Base-by-base conservation (phyloP, 2,888 invertebrate genomes). In the Lapara coniferarum region DNA sequence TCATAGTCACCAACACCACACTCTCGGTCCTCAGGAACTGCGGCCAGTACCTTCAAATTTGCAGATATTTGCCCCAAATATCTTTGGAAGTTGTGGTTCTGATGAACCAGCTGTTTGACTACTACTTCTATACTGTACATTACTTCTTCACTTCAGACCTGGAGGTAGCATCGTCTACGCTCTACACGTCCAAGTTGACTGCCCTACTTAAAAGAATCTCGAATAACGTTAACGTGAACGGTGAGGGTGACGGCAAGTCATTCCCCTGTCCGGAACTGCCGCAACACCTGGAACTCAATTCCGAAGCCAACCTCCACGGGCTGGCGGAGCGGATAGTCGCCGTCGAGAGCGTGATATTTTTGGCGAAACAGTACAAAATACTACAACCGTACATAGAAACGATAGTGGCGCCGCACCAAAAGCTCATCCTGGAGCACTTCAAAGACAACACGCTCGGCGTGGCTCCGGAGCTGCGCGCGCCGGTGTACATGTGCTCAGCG, bases 31-130 rank as follows among this genome's bases (percentile, higher is more conserved):
- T 99, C 30, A 94, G 99, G 75, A 97, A 98, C 71, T 97, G 97
- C 86, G 98, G 98, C 14, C 96, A 97, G 78, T 99, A 99, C 86
- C 94, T 99, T 69, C 98, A 99, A 89, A 98, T 99, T 95, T 98
- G 98, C 85, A 95, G 97, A 78, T 95, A 98, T 71, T 89, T 99
- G 56, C 96, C 97, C 69, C 97, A 98, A 52, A 98, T 99, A 74
- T 97, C 98, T 0, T 95, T 97, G 79, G 98, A 98, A 89, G 98
- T 99, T 3, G 96, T 98, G n/a, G 95, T 96, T 83, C 96, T 97
- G 71, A 97, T 99, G 96, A 96, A 97, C 75, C 98, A 99, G 81
- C 94, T 99, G 25, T 98, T 98, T 87, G 99, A 99, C 82, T 98
- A 97, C 85, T 99, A 99, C 88, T 96, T 98, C 69, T 98, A 97